Evolutionary conservation across 2,797 vertebrate species (phyloP).

Genomic region (Limnodromus scolopaceus): DNA sequence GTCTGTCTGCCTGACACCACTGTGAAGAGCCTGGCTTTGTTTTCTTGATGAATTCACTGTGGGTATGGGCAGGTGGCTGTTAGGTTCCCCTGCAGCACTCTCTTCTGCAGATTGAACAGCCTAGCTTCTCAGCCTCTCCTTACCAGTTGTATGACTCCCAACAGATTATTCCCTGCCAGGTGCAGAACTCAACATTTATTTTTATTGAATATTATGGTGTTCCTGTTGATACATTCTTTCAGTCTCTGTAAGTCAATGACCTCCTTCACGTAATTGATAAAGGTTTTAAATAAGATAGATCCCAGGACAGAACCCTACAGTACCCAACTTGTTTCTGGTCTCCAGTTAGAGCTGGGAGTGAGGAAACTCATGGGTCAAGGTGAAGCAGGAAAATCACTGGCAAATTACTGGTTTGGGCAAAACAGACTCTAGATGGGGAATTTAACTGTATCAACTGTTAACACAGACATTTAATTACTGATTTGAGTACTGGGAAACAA

Average conservation of each 20-base stretch:
- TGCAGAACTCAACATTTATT: not conserved
- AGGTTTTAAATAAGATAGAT: not conserved
- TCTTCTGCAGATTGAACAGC: not conserved
- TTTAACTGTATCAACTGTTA: not conserved
- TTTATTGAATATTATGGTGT: not conserved
- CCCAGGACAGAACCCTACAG: not conserved
- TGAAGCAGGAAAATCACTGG: not conserved
- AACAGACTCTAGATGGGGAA: not conserved
- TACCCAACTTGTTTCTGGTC: not conserved
- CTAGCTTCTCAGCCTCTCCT: not conserved
- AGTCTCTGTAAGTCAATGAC: not conserved
- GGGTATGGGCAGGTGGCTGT: not conserved
- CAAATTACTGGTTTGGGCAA: not conserved
- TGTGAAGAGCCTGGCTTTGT: not conserved
- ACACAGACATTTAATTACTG: not conserved
- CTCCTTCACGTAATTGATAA: not conserved
- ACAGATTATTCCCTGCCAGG: not conserved
- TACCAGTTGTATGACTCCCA: not conserved
- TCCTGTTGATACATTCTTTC: not conserved
- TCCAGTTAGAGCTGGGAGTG: not conserved
- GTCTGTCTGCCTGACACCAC: not conserved
- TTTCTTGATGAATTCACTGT: not conserved
- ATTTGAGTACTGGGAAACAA: not conserved
- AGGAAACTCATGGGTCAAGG: not conserved
- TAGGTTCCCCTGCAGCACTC: not conserved